These are phyloP conservation scores for Dynastes hyllus DNA, from an alignment of 2,888 invertebrate species.

Conservation along the genomic window DNA sequence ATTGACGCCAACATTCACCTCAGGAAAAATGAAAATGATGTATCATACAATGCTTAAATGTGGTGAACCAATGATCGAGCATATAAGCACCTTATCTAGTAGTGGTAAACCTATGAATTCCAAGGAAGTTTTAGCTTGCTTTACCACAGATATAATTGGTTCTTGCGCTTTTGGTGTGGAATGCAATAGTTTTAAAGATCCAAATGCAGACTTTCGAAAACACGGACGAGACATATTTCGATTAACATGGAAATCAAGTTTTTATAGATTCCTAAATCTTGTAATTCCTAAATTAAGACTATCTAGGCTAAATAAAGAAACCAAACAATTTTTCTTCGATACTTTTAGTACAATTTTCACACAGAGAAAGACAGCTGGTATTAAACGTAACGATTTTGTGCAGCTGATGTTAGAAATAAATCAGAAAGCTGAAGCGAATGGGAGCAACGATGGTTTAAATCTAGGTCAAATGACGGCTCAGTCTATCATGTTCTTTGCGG, in stretches of 20 bases:
- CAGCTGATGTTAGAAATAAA: constrained; percentile 68
- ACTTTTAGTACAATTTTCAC: constrained; percentile 69
- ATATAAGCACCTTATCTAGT: not conserved
- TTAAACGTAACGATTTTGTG: constrained; percentile 73
- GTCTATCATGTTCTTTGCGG: constrained; percentile 40
- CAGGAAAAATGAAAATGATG: constrained; percentile 42
- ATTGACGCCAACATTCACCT: constrained; percentile 37
- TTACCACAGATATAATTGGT: constrained; percentile 36
- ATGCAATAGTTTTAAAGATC: constrained; percentile 38
- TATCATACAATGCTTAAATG: constrained; percentile 10
- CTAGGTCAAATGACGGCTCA: constrained; percentile 33
- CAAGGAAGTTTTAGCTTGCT: constrained; percentile 32
- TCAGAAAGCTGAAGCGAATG: constrained; percentile 49
- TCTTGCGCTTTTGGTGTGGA: constrained; percentile 30
- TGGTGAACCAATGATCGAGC: constrained; percentile 17
- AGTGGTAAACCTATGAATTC: not conserved
- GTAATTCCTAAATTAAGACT: constrained; percentile 24
- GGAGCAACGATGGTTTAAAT: not conserved
- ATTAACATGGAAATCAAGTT: constrained; percentile 4
- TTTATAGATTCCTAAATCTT: constrained; percentile 17
- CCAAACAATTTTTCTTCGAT: constrained; percentile 68
- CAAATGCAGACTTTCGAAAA: constrained; percentile 29
- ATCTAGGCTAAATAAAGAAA: not conserved
- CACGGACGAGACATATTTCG: not conserved
- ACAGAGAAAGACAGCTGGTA: constrained; percentile 68